phyloP scores from a whole-genome alignment of 2,888 invertebrate species.

The Lasioglossum calceatum region DNA sequence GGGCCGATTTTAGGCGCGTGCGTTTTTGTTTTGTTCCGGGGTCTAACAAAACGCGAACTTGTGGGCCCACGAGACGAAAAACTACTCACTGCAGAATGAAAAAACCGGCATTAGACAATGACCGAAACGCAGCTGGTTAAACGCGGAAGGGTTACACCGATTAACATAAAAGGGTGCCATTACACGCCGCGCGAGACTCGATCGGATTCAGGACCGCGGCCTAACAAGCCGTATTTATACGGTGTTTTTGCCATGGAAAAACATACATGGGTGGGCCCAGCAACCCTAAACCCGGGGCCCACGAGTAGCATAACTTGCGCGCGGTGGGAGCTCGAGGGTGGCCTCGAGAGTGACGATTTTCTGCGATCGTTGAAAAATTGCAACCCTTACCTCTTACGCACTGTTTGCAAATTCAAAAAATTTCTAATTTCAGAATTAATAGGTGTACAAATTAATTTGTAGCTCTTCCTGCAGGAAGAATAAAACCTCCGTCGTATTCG shows the following conservation, averaged over 20 bases:
- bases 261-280: conserved; percentile 43
- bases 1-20: conserved; percentile 57
- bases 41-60: conserved; percentile 61
- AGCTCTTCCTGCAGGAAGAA: too few relatives aligned
- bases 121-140: conserved; percentile 81
- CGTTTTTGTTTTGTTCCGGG: conserved; percentile 61
- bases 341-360: neutral
- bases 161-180: conserved; percentile 83
- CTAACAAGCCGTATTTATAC: conserved; percentile 60
- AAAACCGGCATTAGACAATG: conserved; percentile 75
- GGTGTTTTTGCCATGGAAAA: conserved; percentile 46
- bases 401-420: neutral
- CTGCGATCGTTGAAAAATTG: neutral
- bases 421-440: neutral
- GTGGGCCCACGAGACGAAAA: conserved; percentile 42
- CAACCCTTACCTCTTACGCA: neutral
- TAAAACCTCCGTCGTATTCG: too few relatives aligned
- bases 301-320: neutral
- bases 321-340: neutral
- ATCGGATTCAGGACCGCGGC: conserved; percentile 58
- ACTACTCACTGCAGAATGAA: conserved; percentile 37
- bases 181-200: conserved; percentile 73
- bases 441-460: too few relatives aligned
- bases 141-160: conserved; percentile 81
- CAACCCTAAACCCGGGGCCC: neutral